Evolutionary conservation across 1,140 invertebrate species (phyloP), one percentile per base, ranked within the genome.

Genomic region (Oryzaephilus surinamensis): DNA sequence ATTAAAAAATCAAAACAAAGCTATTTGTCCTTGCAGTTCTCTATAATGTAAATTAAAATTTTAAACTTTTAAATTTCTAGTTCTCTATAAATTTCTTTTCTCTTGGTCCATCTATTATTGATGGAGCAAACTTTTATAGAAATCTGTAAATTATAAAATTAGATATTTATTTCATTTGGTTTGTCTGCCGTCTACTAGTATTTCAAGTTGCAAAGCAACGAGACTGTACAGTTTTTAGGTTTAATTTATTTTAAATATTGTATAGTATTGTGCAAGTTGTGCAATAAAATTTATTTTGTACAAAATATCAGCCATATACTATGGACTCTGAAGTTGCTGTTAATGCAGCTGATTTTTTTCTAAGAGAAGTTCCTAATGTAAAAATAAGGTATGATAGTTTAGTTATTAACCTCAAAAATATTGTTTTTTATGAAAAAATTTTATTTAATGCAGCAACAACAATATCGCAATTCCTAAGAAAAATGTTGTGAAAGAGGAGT

Each of bases 401-500:
- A 14, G 23, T 12, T 33, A 19, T 21, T n/a, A 35, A 30, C 13
- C 17, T 26, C n/a, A 20, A 11, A 21, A 31, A 23, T 20, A 17
- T 21, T 32, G 31, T 10, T 32, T 5, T 11, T 19, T 17, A 23
- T 4, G 21, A 35, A 41, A 27, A 28, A 28, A 4, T 5, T 15
- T n/a, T 12, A n/a, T 12, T 7, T 34, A 21, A 34, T 20, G 23
- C 14, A 6, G n/a, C 3, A 8, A 18, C 7, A 30, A 4, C 12
- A 1, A n/a, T n/a, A n/a, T n/a, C n/a, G n/a, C n/a, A n/a, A n/a
- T n/a, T n/a, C n/a, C n/a, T 34, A 49, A 51, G 19, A 46, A 40
- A 24, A 47, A 46, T n/a, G 21, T 42, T 1, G 63, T 79, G 0
- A 82, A 81, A 55, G 76, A 80, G 38, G 79, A 83, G 60, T 63